Evolutionary conservation across 2,888 invertebrate species (phyloP), one percentile per base, ranked within the genome.

Genomic region (Crocallis elinguaria): DNA sequence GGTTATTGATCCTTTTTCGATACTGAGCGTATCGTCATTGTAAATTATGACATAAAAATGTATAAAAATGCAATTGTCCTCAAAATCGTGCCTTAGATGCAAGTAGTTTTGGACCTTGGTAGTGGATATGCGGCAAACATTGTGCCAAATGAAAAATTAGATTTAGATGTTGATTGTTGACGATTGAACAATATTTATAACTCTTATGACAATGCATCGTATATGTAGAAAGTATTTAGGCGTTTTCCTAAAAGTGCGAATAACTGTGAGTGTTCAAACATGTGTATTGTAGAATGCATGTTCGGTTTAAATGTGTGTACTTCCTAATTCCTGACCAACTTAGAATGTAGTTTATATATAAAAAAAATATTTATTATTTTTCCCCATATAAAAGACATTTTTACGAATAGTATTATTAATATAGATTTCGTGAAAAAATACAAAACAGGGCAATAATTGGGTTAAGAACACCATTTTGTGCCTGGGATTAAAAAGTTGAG

Each of bases 401-500:
- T 91, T 91, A 91, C 91, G 88, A 86, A 90, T 88, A 90, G 91
- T 91, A 91, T 91, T 91, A 90, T 86, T 91, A 90, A 86, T 88
- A 82, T 88, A 89, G 88, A 86, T 76, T 83, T 89, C 84, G 84
- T 85, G 84, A 85, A 85, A 52, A 83, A 77, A 69, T 55, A 58
- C 60, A 57, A 55, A 49, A 68, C 75, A 84, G 79, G 89, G 88
- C 89, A 84, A 83, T 86, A 81, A 83, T 86, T 86, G 88, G 87
- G 86, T 88, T 90, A 77, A 79, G 75, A 88, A 88, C 84, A 71
- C 90, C 91, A 88, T 79, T 77, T 83, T 85, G 91, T 91, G 91
- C 91, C 91, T 91, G 69, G 50, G 68, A 75, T 64, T 72, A 75
- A 75, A 71, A 49, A 16, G 36, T 45, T 75, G 76, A 76, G 90